phyloP scores from a whole-genome alignment of 2,797 vertebrate genomes.

The Sardinella longiceps region DNA sequence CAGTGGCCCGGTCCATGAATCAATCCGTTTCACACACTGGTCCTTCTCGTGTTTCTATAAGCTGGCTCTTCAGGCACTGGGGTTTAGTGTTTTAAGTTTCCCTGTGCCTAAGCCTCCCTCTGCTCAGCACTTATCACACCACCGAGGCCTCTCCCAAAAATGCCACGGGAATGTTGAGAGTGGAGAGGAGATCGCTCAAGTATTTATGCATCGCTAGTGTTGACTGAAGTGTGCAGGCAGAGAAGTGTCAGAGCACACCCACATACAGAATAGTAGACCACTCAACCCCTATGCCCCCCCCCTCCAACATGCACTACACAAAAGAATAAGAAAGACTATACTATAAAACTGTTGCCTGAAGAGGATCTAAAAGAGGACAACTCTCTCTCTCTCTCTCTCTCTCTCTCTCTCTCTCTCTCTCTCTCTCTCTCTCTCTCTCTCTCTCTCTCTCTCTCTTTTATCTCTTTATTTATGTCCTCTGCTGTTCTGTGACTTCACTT shows the following conservation, averaged over 20 bases:
- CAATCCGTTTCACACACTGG: no score
- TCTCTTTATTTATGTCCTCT: neutral
- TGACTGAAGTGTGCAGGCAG: neutral
- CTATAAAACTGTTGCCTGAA: no score
- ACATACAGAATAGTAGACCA: no score
- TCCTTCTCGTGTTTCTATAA: neutral
- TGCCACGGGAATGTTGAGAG: neutral
- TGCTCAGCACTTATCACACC: neutral
- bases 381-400: no score
- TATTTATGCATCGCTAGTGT: neutral
- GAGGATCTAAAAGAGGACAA: no score
- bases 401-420: constrained; percentile 33
- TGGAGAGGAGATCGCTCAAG: neutral
- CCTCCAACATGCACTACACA: neutral
- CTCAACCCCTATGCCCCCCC: no score
- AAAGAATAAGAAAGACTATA: neutral
- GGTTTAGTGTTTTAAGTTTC: neutral
- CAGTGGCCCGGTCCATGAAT: no score
- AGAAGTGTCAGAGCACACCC: no score
- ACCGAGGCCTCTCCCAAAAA: neutral
- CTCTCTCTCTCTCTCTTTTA: constrained; percentile 29
- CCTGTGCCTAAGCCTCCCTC: neutral
- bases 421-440: constrained; percentile 28
- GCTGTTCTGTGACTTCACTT: neutral
- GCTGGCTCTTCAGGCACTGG: neutral